Conservation (phyloP, 2,888 invertebrate genomes). For the Nematopogon swammerdamellus region DNA sequence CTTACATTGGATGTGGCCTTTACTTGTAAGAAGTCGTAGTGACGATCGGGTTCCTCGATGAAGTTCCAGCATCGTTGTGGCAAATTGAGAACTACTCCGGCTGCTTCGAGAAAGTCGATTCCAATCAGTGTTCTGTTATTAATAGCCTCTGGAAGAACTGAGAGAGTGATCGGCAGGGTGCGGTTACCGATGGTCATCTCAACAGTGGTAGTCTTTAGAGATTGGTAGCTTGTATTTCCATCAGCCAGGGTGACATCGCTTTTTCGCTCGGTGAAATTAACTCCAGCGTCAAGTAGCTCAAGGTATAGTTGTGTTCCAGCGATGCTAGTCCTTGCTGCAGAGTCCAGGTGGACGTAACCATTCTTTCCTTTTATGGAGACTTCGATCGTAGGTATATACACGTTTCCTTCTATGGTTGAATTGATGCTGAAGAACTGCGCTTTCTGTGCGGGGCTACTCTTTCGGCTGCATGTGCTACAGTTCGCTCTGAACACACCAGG, state of each 20-base stretch:
- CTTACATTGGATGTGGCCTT: neutral
- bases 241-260: slow-evolving; percentile 8
- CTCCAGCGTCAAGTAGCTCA: slow-evolving; percentile 5
- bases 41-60: slow-evolving; percentile 1
- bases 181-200: slow-evolving; percentile 7
- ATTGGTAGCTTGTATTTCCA: slow-evolving; percentile 3
- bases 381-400: slow-evolving; percentile 10
- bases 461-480: slow-evolving; percentile 7
- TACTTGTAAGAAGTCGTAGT: slow-evolving; percentile 1
- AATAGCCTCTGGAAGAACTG: slow-evolving; percentile 4
- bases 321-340: slow-evolving; percentile 12
- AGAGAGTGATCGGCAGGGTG: slow-evolving; percentile 4
- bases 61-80: slow-evolving; percentile 4
- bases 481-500: slow-evolving; percentile 12
- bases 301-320: slow-evolving; percentile 8
- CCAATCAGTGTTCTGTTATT: slow-evolving; percentile 4
- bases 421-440: slow-evolving; percentile 5
- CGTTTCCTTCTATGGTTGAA: slow-evolving; percentile 2
- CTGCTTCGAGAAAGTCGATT: slow-evolving; percentile 1
- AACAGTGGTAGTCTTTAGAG: slow-evolving; percentile 3
- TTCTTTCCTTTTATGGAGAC: slow-evolving; percentile 5
- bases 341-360: slow-evolving; percentile 11
- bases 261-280: slow-evolving; percentile 1
- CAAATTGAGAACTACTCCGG: slow-evolving; percentile 1
- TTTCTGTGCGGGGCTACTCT: slow-evolving; percentile 6